Base-by-base conservation (phyloP, 2,888 invertebrate genomes). In the Ennomos quercinarius region DNA sequence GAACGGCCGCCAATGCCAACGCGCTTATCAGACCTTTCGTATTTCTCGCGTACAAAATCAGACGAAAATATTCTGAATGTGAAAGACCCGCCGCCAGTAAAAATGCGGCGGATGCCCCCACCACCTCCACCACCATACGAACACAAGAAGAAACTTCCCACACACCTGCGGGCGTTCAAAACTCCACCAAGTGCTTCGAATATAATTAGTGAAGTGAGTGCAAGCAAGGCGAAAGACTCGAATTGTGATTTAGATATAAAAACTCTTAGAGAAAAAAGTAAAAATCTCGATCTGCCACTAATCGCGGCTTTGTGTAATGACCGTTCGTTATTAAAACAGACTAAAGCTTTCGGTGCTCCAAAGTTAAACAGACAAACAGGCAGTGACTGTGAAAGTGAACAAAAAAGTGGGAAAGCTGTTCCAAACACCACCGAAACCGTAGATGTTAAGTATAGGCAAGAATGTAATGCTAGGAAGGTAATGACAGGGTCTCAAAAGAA, bases 251-350 rank as follows among this genome's bases (percentile, higher is more conserved):
- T 92, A 87, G 98, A 98, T 86, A 97, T 98, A 75, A 95, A 96
- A 78, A 95, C 96, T 70, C 92, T 98, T 63, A 94, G 97, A 59
- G 97, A 97, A 87, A 97, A 97, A 89, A 97, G 97, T 88, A 96
- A 96, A 81, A 96, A 97, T 82, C 93, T 98, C 77, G 98, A 98
- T 89, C 93, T 98, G 84, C 98, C 98, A 13, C 93, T 99, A 63
- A 98, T 98, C 80, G 97, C 98, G 61, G 98, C 98, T 10, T 93
- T 98, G 71, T 98, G 98, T 93, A 98, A 98, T 83, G 98, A 98
- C 87, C 95, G 97, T 59, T 97, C 97, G 61, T 93, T 98, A 76
- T 93, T 97, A 60, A 97, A 97, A 87, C 97, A 97, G 88, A 97
- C 97, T 50, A 97, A 97, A 85, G 97, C 97, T 17, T 96, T 96